phyloP scores from a whole-genome alignment of 2,113 vertebrate species.

The Callocephalon fimbriatum region DNA sequence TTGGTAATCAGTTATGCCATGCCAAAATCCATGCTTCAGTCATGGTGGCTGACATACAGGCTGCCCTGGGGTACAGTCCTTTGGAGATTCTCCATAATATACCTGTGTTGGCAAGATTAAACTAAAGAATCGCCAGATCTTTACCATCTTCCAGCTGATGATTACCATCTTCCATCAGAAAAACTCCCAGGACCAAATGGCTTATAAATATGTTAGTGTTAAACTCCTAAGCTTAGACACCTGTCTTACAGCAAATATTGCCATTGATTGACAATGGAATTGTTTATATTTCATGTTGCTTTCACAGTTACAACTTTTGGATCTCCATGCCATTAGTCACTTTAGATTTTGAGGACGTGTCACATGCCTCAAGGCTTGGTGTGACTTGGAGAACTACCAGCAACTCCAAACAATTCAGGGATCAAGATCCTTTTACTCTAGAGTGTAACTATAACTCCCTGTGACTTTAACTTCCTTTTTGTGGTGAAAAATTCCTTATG shows the following conservation, averaged over 20 bases:
- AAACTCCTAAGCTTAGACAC: not conserved
- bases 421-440: not conserved
- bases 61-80: not conserved
- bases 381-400: not conserved
- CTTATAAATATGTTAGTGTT: not conserved
- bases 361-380: not conserved
- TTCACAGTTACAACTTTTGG: not conserved
- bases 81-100: not conserved
- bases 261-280: not conserved
- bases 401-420: not conserved
- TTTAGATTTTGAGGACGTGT: not conserved
- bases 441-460: not conserved
- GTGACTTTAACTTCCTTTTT: not conserved
- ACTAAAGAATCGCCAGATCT: not conserved
- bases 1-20: not conserved
- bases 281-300: not conserved
- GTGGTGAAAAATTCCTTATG: not conserved
- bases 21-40: not conserved
- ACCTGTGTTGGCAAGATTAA: not conserved
- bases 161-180: not conserved
- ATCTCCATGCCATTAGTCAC: not conserved
- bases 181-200: not conserved
- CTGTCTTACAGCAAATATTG: not conserved
- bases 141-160: not conserved
- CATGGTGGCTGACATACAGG: not conserved